These are phyloP conservation scores for Darevskia nairensis DNA, from an alignment of 2,797 vertebrate species.

Conservation along the genomic window DNA sequence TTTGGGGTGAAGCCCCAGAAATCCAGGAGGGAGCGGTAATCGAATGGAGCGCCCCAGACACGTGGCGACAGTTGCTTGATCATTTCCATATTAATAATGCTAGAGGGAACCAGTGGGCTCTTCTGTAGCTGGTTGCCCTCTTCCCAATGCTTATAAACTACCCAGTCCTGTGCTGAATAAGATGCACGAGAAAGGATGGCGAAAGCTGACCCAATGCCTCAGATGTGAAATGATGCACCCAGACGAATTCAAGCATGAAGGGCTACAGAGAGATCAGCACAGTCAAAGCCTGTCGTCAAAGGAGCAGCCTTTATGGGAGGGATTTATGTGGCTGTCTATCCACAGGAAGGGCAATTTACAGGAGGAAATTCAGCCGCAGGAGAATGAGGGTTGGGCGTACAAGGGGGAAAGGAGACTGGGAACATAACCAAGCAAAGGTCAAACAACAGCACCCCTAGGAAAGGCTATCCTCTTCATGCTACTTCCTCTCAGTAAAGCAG, in stretches of 20 bases:
- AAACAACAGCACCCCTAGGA: neutral
- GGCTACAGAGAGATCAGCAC: neutral
- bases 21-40: neutral
- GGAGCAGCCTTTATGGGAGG: neutral
- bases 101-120: neutral
- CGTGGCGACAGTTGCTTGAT: too few species aligned
- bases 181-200: neutral
- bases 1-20: too few species aligned
- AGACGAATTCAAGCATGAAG: conserved; percentile 14
- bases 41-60: neutral
- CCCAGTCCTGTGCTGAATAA: neutral
- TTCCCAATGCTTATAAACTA: neutral
- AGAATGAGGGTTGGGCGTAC: accelerated
- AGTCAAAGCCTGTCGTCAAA: neutral
- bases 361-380: neutral
- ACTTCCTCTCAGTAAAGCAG: neutral
- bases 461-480: neutral
- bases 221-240: neutral
- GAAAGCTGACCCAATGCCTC: conserved; percentile 20
- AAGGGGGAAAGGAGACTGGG: neutral
- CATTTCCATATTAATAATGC: neutral
- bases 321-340: neutral
- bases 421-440: neutral
- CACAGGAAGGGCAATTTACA: neutral
- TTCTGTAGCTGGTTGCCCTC: too few species aligned